phyloP scores from a whole-genome alignment of 2,797 vertebrate species.

The Channallabes apus region DNA sequence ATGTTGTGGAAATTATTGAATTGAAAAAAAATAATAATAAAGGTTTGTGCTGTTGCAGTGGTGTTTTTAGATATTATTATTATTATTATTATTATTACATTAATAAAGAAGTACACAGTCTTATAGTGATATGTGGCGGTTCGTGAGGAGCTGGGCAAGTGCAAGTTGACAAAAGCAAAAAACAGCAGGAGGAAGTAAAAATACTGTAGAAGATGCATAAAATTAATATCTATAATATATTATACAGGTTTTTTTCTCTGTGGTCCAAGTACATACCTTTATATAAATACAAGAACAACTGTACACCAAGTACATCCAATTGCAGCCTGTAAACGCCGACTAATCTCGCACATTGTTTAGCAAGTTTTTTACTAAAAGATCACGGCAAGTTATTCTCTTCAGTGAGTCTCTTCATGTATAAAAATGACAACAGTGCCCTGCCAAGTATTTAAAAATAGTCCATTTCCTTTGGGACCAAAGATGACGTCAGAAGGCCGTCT shows the following conservation, averaged over 20 bases:
- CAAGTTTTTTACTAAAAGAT: not conserved
- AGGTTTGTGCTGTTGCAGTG: conserved; percentile 60
- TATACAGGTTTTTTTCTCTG: not conserved
- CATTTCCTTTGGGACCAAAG: conserved; percentile 64
- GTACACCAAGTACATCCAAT: not conserved
- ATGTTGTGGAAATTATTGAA: conserved; percentile 66
- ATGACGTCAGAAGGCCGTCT: conserved; percentile 68
- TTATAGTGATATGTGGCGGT: not conserved
- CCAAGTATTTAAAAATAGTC: conserved; percentile 70
- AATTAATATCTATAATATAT: too few species aligned
- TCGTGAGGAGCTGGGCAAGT: not conserved
- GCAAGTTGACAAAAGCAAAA: not conserved
- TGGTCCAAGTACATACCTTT: not conserved
- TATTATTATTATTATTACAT: not conserved
- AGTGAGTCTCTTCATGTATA: not conserved
- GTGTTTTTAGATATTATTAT: not conserved
- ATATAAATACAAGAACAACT: not conserved
- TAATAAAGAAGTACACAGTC: not conserved
- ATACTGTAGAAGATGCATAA: not conserved
- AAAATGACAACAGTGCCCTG: conserved; percentile 11
- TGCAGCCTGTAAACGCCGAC: not conserved
- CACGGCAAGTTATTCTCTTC: not conserved
- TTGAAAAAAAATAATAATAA: conserved; percentile 59
- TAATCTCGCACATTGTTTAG: too few species aligned
- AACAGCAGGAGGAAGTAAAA: not conserved